Evolutionary conservation across 2,113 vertebrate genomes (phyloP), one percentile per base, ranked within the genome.

Genomic region (Ochotona princeps): DNA sequence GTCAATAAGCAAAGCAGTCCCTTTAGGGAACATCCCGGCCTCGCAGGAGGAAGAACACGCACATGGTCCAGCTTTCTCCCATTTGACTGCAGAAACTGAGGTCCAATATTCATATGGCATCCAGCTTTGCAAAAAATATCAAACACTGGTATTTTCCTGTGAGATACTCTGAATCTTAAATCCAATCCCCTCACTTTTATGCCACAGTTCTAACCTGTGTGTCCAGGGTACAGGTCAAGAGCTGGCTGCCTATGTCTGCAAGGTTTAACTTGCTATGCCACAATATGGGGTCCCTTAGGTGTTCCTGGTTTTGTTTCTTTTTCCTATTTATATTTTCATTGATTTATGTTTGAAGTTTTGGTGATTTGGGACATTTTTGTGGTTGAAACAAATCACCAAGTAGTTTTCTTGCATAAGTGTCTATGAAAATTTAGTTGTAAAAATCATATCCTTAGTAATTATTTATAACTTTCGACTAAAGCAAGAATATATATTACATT

Each of bases 381-480:
- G 70, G 54, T 57, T 80, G 30, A 35, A 32, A 75, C 13, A 82
- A 82, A 83, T 81, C 8, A 75, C 57, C 74, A 76, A 57, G 12
- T 21, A 26, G 0, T 60, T 96, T 85, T 81, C 20, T 11, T 30
- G 32, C 10, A 69, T 60, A n/a, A 2, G n/a, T 69, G 49, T 1
- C 60, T 70, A 28, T 38, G 21, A 89, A 86, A 89, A 65, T 63
- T 81, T 67, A 83, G 4, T 30, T 83, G 5, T 26, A 79, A 74
- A 93, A 92, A 49, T 72, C 57, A 66, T 83, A 35, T 9, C 28
- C 76, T 70, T 66, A 80, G 73, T 74, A 93, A 91, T 83, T 90
- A 91, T 26, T 66, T 12, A 23, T 25, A 74, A 4, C 11, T 94
- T 94, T 91, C 9, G 67, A 3, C 61, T 85, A 86, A 92, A 90